phyloP scores from a whole-genome alignment of 2,113 vertebrate species.

The Nyctereutes procyonoides region DNA sequence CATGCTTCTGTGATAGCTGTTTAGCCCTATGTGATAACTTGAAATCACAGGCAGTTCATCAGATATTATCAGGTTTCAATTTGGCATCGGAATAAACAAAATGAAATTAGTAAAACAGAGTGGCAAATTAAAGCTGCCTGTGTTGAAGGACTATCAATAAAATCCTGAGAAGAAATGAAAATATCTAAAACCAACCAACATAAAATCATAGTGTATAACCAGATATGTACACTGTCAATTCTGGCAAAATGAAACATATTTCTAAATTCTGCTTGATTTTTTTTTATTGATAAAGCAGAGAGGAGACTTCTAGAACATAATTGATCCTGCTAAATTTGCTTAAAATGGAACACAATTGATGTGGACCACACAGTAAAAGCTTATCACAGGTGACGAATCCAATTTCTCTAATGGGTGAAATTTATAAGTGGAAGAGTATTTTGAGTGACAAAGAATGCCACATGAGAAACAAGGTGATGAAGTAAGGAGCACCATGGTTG shows the following conservation, averaged over 20 bases:
- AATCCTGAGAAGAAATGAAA: background rate
- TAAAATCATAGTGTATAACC: background rate
- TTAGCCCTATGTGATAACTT: background rate
- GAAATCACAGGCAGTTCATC: conserved; percentile 6
- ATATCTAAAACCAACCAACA: background rate
- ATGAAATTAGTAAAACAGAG: background rate
- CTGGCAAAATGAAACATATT: background rate
- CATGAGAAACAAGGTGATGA: background rate
- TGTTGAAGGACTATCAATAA: background rate
- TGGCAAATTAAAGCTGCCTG: background rate
- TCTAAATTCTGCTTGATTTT: conserved; percentile 52
- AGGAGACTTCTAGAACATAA: background rate
- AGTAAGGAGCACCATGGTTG: background rate
- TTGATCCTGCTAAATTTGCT: background rate
- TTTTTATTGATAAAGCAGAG: background rate
- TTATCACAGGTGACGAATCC: background rate
- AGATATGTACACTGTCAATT: background rate
- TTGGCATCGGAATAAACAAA: background rate
- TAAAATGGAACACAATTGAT: background rate
- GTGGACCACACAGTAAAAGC: background rate
- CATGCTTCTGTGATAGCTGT: background rate
- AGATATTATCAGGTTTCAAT: conserved; percentile 3
- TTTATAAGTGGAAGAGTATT: background rate
- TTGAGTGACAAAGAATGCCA: background rate
- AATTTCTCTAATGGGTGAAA: background rate